Conservation (phyloP, 2,113 vertebrate genomes). For the Myrmecophaga tridactyla region DNA sequence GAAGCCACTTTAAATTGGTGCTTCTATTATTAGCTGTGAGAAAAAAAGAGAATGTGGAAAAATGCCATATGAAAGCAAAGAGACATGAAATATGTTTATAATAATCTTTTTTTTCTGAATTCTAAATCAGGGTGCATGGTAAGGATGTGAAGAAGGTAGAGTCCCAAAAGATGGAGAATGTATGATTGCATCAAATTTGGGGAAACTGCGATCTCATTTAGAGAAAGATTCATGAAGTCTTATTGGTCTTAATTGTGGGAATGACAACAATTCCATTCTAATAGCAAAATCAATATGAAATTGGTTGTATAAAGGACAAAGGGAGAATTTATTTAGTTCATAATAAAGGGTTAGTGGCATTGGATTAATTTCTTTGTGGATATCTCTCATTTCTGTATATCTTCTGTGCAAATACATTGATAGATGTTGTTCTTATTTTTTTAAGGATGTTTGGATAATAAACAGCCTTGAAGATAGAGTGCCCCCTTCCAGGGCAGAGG, state of each 20-base stretch:
- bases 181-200: not conserved
- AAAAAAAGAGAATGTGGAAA: not conserved
- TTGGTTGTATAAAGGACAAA: not conserved
- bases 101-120: conserved; percentile 17
- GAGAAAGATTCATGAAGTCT: not conserved
- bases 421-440: not conserved
- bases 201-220: not conserved
- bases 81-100: not conserved
- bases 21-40: not conserved
- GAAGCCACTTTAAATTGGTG: not conserved
- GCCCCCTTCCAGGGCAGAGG: not conserved
- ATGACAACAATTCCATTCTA: not conserved
- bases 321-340: not conserved
- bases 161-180: not conserved
- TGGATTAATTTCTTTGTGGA: not conserved
- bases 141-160: not conserved
- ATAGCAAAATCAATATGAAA: not conserved
- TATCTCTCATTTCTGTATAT: not conserved
- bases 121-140: not conserved
- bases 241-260: not conserved
- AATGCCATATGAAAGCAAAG: not conserved
- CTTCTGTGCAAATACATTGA: not conserved
- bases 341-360: not conserved
- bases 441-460: not conserved
- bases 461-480: not conserved